Percentiles rank a stretch among this genome's conserved stretches.
Evolutionary conservation across 2,113 vertebrate species (phyloP).

Genomic region (Aegypius monachus): DNA sequence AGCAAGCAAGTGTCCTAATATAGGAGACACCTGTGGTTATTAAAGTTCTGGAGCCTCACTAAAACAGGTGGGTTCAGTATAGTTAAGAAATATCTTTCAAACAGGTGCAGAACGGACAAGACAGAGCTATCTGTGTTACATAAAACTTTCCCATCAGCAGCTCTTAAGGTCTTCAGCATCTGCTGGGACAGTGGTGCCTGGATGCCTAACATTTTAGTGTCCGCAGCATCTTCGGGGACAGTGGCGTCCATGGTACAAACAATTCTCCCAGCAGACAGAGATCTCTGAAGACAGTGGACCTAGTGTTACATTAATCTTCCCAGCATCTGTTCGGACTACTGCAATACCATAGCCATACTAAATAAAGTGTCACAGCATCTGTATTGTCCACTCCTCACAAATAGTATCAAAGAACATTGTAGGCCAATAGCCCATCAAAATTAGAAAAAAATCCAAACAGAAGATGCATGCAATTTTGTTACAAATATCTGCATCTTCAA

Average conservation of each 20-base stretch:
- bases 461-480: background rate
- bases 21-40: background rate
- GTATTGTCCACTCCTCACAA: background rate
- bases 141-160: background rate
- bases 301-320: conserved; percentile 42
- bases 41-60: background rate
- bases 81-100: background rate
- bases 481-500: background rate
- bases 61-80: background rate
- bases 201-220: conserved; percentile 44
- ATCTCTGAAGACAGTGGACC: conserved; percentile 33
- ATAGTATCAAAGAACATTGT: fast-evolving
- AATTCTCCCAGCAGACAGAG: conserved; percentile 30
- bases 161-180: conserved; percentile 22
- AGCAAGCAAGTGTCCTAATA: background rate
- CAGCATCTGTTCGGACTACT: background rate
- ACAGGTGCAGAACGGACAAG: background rate
- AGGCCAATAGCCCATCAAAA: background rate
- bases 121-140: conserved; percentile 56
- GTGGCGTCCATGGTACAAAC: conserved; percentile 70
- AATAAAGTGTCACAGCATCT: conserved; percentile 41
- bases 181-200: conserved; percentile 59
- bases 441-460: background rate
- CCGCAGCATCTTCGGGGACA: conserved; percentile 54
- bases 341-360: conserved; percentile 44